A percentile compares a stretch with the other conserved stretches of the same genome.
phyloP scores from a whole-genome alignment of 1,140 invertebrate species.

The Drosophila aff. region DNA sequence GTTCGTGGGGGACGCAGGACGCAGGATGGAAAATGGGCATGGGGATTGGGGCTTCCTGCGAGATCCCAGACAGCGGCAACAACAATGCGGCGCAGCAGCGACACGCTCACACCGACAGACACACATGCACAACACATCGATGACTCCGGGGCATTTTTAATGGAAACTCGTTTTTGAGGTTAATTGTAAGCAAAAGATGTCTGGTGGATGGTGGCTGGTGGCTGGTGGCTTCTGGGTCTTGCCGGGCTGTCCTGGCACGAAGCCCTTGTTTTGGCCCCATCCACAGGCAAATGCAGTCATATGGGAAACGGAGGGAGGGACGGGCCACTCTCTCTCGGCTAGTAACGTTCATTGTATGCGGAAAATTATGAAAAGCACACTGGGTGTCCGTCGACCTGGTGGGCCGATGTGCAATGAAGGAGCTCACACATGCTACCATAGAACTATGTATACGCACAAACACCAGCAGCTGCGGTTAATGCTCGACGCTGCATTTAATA shows the following conservation, averaged over 20 bases:
- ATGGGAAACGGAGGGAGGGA: neutral
- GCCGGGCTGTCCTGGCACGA: conserved; percentile 5
- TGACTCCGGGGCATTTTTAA: conserved; percentile 84
- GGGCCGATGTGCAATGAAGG: conserved; percentile 26
- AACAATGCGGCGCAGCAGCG: conserved; percentile 38
- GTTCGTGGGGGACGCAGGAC: neutral
- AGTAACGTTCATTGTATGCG: conserved; percentile 61
- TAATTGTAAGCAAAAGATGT: conserved; percentile 82
- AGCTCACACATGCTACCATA: conserved; percentile 2
- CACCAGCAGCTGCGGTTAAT: conserved; percentile 60
- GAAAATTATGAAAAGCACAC: conserved; percentile 72
- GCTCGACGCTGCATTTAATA: conserved; percentile 64
- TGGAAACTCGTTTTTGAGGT: conserved; percentile 85
- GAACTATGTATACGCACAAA: neutral
- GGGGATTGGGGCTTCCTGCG: conserved; percentile 7
- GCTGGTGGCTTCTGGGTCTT: neutral
- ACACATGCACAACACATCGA: conserved; percentile 59
- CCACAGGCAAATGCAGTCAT: conserved; percentile 45
- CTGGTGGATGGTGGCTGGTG: neutral
- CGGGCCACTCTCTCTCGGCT: conserved; percentile 56
- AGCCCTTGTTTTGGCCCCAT: conserved; percentile 11
- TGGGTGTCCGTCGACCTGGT: conserved; percentile 40
- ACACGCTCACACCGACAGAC: conserved; percentile 12
- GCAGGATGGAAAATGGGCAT: neutral
- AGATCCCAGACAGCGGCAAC: conserved; percentile 35